Evolutionary conservation across 2,888 invertebrate species (phyloP), one percentile per base, ranked within the genome.

Genomic region (Nomada ferruginata): DNA sequence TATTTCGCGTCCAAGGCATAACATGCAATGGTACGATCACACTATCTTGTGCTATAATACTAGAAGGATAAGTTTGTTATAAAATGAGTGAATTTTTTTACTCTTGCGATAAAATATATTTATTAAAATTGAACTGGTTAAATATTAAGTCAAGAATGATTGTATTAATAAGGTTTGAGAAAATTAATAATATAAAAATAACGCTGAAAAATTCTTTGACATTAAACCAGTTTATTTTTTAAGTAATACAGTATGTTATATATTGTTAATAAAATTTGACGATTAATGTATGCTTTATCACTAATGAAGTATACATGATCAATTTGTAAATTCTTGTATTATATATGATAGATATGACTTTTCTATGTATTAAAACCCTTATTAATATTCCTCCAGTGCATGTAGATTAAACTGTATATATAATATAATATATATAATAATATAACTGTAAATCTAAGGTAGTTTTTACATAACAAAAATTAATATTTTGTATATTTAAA

Each of bases 1-100:
- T n/a, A 20, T 65, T 52, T 42, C 18, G 1, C 23, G 11, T 20
- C 3, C 29, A 50, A 59, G 36, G 29, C 50, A 44, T 29, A 29
- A 57, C 47, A 74, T 44, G 47, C 73, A 66, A 75, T 55, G 61
- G 13, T 18, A 52, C 44, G 18, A 26, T 75, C 61, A 75, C 47
- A 47, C 36, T 52, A 53, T 20, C 18, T 42, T 10, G n/a, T 23
- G 11, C n/a, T 59, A 60, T 26, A 52, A 2, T 15, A 15, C 18
- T 59, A 11, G 9, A 20, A 7, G 23, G 1, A n/a, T 18, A 11
- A 18, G 2, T 10, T 36, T 20, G 20, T 44, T 61, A 20, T 29
- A 44, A 55, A 44, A 20, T 5, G 2, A 53, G 59, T 18, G 10
- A 20, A n/a, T 18, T n/a, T n/a, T 57, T 44, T n/a, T 36, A 29